These are phyloP conservation scores for Thamnophis sirtalis DNA, from an alignment of 2,113 vertebrate genomes.

Conservation along the genomic window DNA sequence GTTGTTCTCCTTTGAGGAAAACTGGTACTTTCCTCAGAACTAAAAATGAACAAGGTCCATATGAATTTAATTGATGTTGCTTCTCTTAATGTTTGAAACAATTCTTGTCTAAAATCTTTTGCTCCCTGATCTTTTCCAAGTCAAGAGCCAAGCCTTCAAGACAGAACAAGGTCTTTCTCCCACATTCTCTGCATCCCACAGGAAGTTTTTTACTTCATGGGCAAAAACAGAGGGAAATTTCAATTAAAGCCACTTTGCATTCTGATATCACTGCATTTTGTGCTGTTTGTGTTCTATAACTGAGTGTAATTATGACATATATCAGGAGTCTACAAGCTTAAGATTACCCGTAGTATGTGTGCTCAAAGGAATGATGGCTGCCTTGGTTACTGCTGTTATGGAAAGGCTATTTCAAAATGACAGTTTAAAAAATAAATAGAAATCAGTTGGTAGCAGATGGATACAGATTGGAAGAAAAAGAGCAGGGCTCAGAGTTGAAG, in stretches of 20 bases:
- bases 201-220: neutral
- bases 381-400: neutral
- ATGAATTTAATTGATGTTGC: neutral
- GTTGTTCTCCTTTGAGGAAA: neutral
- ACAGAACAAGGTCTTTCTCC: neutral
- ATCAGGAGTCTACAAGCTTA: neutral
- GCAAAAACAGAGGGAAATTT: neutral
- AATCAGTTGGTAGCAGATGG: neutral
- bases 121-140: neutral
- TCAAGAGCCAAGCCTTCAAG: neutral
- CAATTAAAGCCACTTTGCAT: neutral
- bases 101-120: neutral
- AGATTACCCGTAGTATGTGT: neutral
- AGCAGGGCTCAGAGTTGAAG: neutral
- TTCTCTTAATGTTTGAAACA: neutral
- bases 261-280: neutral
- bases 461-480: neutral
- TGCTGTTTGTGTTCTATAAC: neutral
- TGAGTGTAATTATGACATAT: neutral
- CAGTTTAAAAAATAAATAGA: neutral
- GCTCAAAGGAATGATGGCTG: neutral
- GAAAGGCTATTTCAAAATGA: neutral
- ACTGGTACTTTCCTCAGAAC: neutral
- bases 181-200: neutral
- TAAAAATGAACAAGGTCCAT: neutral